phyloP scores from a whole-genome alignment of 2,888 invertebrate genomes.

The Diarsia dahlii region DNA sequence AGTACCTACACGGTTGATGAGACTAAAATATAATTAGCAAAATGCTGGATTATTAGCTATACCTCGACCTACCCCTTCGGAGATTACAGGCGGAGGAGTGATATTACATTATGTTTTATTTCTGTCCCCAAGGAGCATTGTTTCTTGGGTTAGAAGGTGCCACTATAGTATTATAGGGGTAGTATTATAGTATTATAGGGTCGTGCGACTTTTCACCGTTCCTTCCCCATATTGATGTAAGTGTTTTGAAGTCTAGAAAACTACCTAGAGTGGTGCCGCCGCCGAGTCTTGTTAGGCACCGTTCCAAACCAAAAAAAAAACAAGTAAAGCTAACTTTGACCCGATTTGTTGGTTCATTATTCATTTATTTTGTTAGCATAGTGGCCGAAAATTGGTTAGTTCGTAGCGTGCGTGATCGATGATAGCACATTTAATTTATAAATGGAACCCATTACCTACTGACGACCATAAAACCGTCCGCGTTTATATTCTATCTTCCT shows the following conservation, averaged over 20 bases:
- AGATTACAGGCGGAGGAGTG: not conserved
- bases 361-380: conserved; percentile 8
- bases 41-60: too few relatives aligned
- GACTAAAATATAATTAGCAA: not conserved
- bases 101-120: not conserved
- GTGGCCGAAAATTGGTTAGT: not conserved
- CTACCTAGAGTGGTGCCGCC: not conserved
- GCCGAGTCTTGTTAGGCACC: not conserved
- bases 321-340: not conserved
- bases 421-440: conserved; percentile 31
- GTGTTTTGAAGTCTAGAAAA: not conserved
- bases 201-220: not conserved
- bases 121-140: not conserved
- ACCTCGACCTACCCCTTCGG: not conserved
- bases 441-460: conserved; percentile 30
- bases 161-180: too few relatives aligned
- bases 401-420: conserved; percentile 39
- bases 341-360: conserved; percentile 5
- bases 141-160: not conserved
- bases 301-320: not conserved
- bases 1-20: not conserved
- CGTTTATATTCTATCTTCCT: conserved; percentile 38
- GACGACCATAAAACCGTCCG: conserved; percentile 30
- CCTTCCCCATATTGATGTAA: not conserved
- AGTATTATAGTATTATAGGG: too few relatives aligned